Conservation (phyloP, 2,888 invertebrate genomes). For the Aspidiotus rigidus region DNA sequence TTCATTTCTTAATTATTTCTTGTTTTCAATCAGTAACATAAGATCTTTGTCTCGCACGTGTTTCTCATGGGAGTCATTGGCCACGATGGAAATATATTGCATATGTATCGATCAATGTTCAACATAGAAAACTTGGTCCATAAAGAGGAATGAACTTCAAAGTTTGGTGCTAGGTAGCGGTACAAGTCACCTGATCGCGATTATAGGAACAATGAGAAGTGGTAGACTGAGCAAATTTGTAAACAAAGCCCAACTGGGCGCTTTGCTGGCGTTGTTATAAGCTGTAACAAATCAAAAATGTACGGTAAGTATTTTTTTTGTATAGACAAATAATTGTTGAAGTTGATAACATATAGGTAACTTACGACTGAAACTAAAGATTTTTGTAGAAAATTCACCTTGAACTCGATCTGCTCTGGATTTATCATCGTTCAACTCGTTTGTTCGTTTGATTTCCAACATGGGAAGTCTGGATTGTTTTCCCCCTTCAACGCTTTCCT, state of each 20-base stretch:
- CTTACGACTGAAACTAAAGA: too few species aligned
- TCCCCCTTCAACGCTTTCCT: conserved; percentile 75
- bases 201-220: conserved; percentile 25
- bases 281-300: background rate
- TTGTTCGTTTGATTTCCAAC: conserved; percentile 65
- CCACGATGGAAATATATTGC: too few species aligned
- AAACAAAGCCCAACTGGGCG: conserved; percentile 13
- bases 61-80: too few species aligned
- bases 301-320: background rate
- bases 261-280: too few species aligned
- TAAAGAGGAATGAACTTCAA: too few species aligned
- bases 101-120: too few species aligned
- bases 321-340: background rate
- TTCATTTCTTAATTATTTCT: too few species aligned
- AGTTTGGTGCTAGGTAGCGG: conserved; percentile 11
- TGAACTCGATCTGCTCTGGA: conserved; percentile 68
- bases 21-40: too few species aligned
- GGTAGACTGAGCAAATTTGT: conserved; percentile 21
- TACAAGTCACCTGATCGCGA: conserved; percentile 25
- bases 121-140: too few species aligned
- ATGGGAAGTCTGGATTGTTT: conserved; percentile 61
- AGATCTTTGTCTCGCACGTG: too few species aligned
- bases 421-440: conserved; percentile 44
- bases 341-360: background rate
- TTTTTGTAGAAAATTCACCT: conserved; percentile 44